These are phyloP conservation scores for Pseudorhiza aurosa DNA, from an alignment of 30 jellyfish, hydroid and myxozoan species.

Conservation along the genomic window DNA sequence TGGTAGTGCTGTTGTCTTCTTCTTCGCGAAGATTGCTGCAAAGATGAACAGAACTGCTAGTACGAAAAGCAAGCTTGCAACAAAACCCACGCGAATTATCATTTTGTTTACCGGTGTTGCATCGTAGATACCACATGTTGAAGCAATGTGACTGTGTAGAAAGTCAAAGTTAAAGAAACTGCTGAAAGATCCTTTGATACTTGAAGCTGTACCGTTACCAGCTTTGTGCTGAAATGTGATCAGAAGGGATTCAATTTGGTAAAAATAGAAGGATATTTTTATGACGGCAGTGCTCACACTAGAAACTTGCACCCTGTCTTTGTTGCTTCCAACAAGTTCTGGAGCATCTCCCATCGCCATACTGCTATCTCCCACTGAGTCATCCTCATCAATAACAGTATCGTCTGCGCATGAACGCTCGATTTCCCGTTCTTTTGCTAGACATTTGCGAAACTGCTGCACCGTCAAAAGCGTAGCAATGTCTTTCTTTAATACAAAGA, in stretches of 20 bases:
- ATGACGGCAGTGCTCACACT: not conserved
- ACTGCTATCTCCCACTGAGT: not conserved
- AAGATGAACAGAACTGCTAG: not conserved
- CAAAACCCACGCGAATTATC: not conserved
- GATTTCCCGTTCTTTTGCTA: not conserved
- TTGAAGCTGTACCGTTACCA: not conserved
- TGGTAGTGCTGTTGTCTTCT: not conserved
- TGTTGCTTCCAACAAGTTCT: not conserved
- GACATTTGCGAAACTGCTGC: not conserved
- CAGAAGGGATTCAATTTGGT: conserved; percentile 3
- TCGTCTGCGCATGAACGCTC: not conserved
- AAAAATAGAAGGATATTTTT: conserved; percentile 15
- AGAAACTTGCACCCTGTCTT: not conserved
- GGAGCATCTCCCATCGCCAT: not conserved
- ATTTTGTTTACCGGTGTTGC: conserved; percentile 9
- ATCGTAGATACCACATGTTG: not conserved
- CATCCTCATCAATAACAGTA: not conserved
- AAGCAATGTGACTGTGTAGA: not conserved
- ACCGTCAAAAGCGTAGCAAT: not conserved
- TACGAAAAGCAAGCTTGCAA: not conserved
- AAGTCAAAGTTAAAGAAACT: conserved; percentile 17
- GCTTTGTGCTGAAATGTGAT: not conserved
- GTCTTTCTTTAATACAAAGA: not conserved
- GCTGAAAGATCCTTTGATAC: not conserved
- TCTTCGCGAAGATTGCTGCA: not conserved